phyloP scores from a whole-genome alignment of 1,140 invertebrate genomes.

The Tetramorium parvispinum region DNA sequence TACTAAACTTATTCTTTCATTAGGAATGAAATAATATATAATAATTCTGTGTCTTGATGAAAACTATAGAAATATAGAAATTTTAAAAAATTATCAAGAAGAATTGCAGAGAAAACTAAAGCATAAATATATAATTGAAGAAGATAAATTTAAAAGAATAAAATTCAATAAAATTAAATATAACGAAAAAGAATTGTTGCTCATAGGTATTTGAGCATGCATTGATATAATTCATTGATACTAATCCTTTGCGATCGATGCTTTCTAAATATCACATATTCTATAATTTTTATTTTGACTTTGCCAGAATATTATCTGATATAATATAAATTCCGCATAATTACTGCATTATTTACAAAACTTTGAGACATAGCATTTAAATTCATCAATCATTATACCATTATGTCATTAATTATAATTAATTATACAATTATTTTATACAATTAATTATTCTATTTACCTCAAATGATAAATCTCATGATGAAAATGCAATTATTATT shows the following conservation, averaged over 20 bases:
- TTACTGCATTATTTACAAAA: not conserved
- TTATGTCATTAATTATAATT: too few relatives aligned
- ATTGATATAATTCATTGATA: not conserved
- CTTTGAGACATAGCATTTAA: not conserved
- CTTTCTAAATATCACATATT: not conserved
- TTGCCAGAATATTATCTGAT: not conserved
- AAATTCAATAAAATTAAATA: not conserved
- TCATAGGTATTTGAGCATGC: not conserved
- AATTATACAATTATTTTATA: too few relatives aligned
- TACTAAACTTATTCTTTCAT: not conserved
- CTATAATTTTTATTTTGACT: not conserved
- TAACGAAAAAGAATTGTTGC: not conserved
- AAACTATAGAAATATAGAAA: not conserved
- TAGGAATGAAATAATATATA: not conserved
- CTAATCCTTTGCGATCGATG: slow-evolving; percentile 30
- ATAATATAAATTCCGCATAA: not conserved
- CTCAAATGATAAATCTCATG: not conserved
- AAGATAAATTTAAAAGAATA: not conserved
- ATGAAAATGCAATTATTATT: not conserved
- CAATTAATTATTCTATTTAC: not conserved
- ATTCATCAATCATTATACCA: too few relatives aligned
- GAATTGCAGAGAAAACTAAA: not conserved
- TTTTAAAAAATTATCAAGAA: not conserved
- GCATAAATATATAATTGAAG: not conserved
- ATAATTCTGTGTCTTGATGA: not conserved